Percentiles rank a stretch among this genome's conserved stretches.
Evolutionary conservation across 2,888 invertebrate species (phyloP).

Genomic region (Agrochola circellaris): DNA sequence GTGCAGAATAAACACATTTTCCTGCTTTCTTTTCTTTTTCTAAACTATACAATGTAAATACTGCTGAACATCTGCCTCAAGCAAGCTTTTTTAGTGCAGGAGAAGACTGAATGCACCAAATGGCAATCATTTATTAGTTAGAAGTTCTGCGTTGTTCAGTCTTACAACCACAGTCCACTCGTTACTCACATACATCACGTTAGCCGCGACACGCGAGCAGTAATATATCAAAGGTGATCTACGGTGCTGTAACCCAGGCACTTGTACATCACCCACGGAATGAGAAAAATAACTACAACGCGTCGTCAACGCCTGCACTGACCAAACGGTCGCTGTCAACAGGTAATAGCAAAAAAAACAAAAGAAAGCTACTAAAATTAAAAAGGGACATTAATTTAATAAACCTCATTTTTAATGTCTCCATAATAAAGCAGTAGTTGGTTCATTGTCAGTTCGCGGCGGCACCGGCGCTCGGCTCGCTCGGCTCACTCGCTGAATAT

Average conservation of each 20-base stretch:
- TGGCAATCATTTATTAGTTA: not conserved
- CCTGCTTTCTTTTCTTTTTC: too few species aligned
- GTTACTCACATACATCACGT: not conserved
- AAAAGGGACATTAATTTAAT: slow-evolving; percentile 13
- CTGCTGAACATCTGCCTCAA: not conserved
- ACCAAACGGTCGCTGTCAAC: not conserved
- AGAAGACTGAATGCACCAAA: not conserved
- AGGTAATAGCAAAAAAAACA: not conserved
- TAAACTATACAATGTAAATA: not conserved
- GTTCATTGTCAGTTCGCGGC: slow-evolving; percentile 25
- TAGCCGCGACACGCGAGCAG: not conserved
- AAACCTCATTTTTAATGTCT: slow-evolving; percentile 7
- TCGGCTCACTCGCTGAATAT: slow-evolving; percentile 43
- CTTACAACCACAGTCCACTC: not conserved
- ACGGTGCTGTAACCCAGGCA: too few species aligned
- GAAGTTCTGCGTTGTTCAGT: not conserved
- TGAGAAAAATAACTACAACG: too few species aligned
- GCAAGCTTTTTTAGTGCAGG: not conserved
- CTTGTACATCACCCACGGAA: too few species aligned
- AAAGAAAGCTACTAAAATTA: not conserved
- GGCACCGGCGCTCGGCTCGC: not conserved
- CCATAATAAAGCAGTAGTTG: slow-evolving; percentile 12
- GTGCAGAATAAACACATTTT: too few species aligned
- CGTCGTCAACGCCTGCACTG: too few species aligned
- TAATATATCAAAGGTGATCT: too few species aligned